Percentiles rank a stretch among this genome's conserved stretches.
Conservation (phyloP, 2,797 vertebrate species). For the Melopsittacus undulatus region DNA sequence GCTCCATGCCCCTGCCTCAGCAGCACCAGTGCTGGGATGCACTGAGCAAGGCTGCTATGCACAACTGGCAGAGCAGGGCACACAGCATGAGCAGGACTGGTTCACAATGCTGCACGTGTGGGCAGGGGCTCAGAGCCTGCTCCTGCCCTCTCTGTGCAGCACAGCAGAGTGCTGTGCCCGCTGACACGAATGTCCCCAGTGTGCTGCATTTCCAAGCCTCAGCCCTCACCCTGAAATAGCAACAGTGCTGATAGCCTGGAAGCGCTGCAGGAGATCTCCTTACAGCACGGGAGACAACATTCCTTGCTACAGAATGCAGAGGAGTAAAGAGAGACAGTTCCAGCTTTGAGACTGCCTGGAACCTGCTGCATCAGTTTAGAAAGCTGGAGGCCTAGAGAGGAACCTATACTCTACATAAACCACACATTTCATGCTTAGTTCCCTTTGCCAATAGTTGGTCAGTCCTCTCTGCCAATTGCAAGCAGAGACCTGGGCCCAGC, state of each 20-base stretch:
- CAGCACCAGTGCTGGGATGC: not conserved
- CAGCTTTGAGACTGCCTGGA: not conserved
- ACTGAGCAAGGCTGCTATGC: not conserved
- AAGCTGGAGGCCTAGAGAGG: not conserved
- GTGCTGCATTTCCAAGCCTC: not conserved
- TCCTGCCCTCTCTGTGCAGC: not conserved
- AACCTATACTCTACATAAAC: not conserved
- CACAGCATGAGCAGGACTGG: not conserved
- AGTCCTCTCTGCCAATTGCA: not conserved
- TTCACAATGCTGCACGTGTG: accelerated
- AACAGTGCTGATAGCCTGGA: accelerated
- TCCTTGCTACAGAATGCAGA: not conserved
- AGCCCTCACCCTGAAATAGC: not conserved
- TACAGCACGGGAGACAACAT: accelerated
- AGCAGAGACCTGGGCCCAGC: not conserved
- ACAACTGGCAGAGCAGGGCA: not conserved
- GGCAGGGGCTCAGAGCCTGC: not conserved
- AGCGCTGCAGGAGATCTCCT: not conserved
- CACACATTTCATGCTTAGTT: not conserved
- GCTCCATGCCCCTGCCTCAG: not conserved
- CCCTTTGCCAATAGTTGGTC: not conserved
- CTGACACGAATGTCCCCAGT: accelerated
- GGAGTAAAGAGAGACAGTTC: not conserved
- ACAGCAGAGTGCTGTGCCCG: not conserved
- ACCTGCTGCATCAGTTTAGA: not conserved